Conservation (phyloP, 92 coral and sea anemone species). For the Actinernus sp. region DNA sequence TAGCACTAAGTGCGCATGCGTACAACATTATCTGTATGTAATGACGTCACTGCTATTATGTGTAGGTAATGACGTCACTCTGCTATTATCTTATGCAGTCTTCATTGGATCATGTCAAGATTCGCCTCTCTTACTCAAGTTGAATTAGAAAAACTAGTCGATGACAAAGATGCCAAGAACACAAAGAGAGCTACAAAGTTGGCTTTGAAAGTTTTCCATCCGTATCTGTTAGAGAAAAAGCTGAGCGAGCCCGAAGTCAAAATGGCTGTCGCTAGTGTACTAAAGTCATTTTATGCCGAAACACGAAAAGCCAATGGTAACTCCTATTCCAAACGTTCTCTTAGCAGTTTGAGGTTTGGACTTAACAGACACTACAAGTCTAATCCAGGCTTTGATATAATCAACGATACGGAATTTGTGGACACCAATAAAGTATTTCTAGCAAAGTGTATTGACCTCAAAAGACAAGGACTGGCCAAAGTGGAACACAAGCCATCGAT, state of each 20-base stretch:
- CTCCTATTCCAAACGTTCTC: constrained; percentile 9
- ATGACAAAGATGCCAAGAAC: constrained; percentile 22
- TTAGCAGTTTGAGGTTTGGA: constrained; percentile 19
- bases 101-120: too few species aligned
- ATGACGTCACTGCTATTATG: too few species aligned
- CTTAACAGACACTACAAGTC: constrained; percentile 29
- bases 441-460: constrained; percentile 15
- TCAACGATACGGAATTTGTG: constrained; percentile 20
- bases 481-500: constrained; percentile 24
- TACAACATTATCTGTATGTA: too few species aligned
- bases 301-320: constrained; percentile 7
- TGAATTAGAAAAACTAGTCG: background rate
- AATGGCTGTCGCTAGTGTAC: background rate
- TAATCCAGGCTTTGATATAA: constrained; percentile 19
- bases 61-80: too few species aligned
- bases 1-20: too few species aligned
- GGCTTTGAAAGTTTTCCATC: constrained; percentile 8
- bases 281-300: constrained; percentile 16
- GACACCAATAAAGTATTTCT: constrained; percentile 18
- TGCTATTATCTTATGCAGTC: too few species aligned
- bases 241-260: constrained; percentile 8
- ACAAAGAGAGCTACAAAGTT: constrained; percentile 30
- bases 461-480: constrained; percentile 32
- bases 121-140: background rate
- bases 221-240: constrained; percentile 16